A percentile compares a stretch with the other conserved stretches of the same genome.
Conservation (phyloP, 2,888 invertebrate species). For the Lasioglossum pauxillum region DNA sequence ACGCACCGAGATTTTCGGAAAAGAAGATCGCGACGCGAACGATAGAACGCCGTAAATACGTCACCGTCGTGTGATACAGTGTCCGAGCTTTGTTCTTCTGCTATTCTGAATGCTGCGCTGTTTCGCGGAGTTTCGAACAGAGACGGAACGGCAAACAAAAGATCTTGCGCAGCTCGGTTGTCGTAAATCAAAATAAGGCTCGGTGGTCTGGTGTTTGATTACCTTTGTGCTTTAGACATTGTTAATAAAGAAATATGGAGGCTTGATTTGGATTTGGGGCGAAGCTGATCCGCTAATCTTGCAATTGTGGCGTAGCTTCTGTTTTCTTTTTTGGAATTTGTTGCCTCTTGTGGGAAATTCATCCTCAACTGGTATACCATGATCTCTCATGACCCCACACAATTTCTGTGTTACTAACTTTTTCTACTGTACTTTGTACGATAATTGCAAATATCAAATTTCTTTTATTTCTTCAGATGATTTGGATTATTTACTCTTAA, state of each 20-base stretch:
- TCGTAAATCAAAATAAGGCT: conserved; percentile 2
- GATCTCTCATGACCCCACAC: too few relatives aligned
- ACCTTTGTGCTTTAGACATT: not conserved
- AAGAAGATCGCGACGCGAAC: conserved; percentile 6
- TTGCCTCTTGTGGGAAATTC: not conserved
- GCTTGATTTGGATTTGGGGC: not conserved
- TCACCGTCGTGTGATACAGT: not conserved
- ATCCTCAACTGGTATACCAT: too few relatives aligned
- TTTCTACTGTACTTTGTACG: too few relatives aligned
- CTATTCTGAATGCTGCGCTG: not conserved
- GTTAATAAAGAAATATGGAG: not conserved
- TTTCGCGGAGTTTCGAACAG: not conserved
- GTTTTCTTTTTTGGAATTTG: not conserved
- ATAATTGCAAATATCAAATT: too few relatives aligned
- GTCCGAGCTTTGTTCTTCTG: not conserved
- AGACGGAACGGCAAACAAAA: not conserved
- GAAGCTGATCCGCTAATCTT: not conserved
- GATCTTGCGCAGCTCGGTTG: not conserved
- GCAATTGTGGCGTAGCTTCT: not conserved
- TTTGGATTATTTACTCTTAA: too few relatives aligned
- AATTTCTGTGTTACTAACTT: too few relatives aligned
- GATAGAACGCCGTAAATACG: conserved; percentile 1
- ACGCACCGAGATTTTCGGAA: conserved; percentile 3
- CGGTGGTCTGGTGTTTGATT: not conserved
- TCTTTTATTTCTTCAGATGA: too few relatives aligned